These are phyloP conservation scores for Scolopax mira DNA, from an alignment of 2,113 vertebrate genomes.

Conservation along the genomic window DNA sequence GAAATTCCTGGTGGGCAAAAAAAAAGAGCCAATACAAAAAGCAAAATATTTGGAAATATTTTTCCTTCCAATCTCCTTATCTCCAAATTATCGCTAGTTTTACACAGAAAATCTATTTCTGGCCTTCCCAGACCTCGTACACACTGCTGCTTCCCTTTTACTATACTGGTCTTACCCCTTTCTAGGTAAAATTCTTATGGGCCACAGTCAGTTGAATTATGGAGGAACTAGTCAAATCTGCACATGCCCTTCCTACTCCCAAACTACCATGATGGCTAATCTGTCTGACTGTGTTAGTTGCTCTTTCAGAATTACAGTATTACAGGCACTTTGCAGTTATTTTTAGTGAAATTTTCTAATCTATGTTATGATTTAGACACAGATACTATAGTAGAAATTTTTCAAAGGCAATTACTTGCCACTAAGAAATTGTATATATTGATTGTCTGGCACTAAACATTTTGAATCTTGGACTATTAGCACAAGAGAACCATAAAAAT, in stretches of 20 bases:
- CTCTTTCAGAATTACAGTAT: not conserved
- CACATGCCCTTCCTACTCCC: not conserved
- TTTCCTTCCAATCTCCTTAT: not conserved
- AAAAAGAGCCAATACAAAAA: not conserved
- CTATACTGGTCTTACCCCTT: not conserved
- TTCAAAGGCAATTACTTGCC: constrained; percentile 6
- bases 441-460: constrained; percentile 3
- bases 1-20: not conserved
- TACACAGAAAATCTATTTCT: not conserved
- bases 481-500: not conserved
- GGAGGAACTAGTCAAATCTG: not conserved
- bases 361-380: not conserved
- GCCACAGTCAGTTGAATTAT: not conserved
- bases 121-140: not conserved
- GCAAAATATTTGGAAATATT: not conserved
- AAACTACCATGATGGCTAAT: not conserved
- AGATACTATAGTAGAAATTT: not conserved
- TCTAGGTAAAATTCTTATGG: not conserved
- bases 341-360: not conserved
- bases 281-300: not conserved
- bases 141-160: not conserved
- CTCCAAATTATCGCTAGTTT: not conserved
- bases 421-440: not conserved
- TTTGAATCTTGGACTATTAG: not conserved
- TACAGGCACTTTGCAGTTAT: not conserved